A percentile compares a stretch with the other conserved stretches of the same genome.
phyloP scores from a whole-genome alignment of 53 echinoderm and acorn worm genomes.

The Mesocentrotus franciscanus region DNA sequence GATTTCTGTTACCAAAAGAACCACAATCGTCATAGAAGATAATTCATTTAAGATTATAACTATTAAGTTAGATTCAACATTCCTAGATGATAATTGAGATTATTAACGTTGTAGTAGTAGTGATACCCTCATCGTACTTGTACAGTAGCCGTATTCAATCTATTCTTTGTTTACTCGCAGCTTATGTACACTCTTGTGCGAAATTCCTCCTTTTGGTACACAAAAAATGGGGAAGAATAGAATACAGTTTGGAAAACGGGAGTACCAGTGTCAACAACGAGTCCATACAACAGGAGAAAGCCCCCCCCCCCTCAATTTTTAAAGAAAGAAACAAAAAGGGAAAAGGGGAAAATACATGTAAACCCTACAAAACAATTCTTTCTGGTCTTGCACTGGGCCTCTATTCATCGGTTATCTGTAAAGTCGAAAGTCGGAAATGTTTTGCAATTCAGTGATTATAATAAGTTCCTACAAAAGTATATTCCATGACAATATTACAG shows the following conservation, averaged over 20 bases:
- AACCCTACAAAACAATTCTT: not conserved
- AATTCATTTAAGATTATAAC: too few species aligned
- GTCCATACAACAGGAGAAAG: not conserved
- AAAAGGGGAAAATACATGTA: not conserved
- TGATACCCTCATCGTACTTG: not conserved
- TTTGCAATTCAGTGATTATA: not conserved
- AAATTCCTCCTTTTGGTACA: conserved; percentile 45
- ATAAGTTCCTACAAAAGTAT: not conserved
- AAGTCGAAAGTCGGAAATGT: not conserved
- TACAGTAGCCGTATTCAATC: not conserved
- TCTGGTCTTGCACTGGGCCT: not conserved
- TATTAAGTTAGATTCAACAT: not conserved
- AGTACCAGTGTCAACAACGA: not conserved
- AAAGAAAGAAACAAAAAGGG: not conserved
- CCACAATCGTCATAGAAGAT: too few species aligned
- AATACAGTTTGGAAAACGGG: conserved; percentile 24
- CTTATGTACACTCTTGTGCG: conserved; percentile 56
- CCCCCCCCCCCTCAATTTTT: not conserved
- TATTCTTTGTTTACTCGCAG: not conserved
- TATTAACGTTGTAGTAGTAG: conserved; percentile 4
- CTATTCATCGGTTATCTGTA: not conserved
- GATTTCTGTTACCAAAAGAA: too few species aligned
- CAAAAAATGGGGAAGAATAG: conserved; percentile 4
- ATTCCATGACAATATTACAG: not conserved
- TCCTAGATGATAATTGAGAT: not conserved